phyloP scores from a whole-genome alignment of 1,140 invertebrate genomes.

The Hylyphantes graminicola region DNA sequence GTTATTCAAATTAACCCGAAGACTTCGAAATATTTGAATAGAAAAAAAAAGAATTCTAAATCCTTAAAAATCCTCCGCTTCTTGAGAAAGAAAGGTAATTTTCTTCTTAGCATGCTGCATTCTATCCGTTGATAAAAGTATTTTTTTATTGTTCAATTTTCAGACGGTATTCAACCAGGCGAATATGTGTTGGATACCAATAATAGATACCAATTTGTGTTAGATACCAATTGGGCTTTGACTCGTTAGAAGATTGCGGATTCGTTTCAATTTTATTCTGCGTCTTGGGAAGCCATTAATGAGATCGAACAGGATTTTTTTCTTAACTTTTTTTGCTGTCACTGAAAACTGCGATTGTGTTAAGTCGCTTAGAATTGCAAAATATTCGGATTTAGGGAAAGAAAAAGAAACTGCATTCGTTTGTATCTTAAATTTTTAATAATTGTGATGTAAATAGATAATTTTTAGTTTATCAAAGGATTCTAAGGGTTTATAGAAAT shows the following conservation, averaged over 20 bases:
- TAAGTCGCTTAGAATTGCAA: too few relatives aligned
- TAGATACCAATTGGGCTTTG: constrained; percentile 1
- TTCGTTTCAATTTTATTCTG: not conserved
- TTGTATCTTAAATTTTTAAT: too few relatives aligned
- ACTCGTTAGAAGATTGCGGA: not conserved
- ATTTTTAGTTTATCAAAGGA: too few relatives aligned
- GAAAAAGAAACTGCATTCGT: too few relatives aligned
- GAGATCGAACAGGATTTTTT: not conserved
- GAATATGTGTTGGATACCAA: not conserved
- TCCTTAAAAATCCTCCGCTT: too few relatives aligned
- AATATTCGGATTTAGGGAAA: too few relatives aligned
- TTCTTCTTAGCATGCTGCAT: not conserved
- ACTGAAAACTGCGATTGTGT: too few relatives aligned
- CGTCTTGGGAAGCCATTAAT: not conserved
- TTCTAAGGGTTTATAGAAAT: too few relatives aligned
- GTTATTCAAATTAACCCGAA: constrained; percentile 19
- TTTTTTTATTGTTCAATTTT: too few relatives aligned
- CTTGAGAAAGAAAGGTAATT: constrained; percentile 24
- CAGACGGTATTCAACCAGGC: not conserved
- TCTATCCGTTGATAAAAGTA: too few relatives aligned
- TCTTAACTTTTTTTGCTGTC: not conserved
- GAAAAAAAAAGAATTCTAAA: not conserved
- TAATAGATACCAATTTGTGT: not conserved
- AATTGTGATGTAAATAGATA: too few relatives aligned
- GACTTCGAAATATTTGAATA: not conserved